A percentile compares a stretch with the other conserved stretches of the same genome.
Evolutionary conservation across 2,888 invertebrate species (phyloP).

Genomic region (Dryococelus australis): DNA sequence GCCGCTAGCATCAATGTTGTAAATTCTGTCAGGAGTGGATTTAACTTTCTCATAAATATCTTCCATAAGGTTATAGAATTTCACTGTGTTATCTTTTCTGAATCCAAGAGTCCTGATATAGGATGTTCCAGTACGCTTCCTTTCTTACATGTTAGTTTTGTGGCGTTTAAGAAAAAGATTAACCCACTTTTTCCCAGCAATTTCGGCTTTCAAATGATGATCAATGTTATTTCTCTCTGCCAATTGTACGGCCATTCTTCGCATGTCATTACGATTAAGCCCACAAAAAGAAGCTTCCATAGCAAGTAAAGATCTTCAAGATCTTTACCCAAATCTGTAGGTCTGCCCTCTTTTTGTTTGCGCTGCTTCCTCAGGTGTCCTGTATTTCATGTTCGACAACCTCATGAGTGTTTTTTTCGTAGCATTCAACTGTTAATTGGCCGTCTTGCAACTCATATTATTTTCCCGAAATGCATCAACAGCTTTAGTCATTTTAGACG

Average conservation of each 20-base stretch:
- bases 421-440: constrained; percentile 36
- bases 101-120: too few relatives aligned
- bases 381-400: constrained; percentile 38
- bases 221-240: constrained; percentile 38
- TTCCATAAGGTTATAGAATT: too few relatives aligned
- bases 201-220: constrained; percentile 34
- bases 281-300: constrained; percentile 39
- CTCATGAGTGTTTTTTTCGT: constrained; percentile 41
- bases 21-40: constrained; percentile 40
- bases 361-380: constrained; percentile 39
- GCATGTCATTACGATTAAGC: constrained; percentile 37
- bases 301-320: constrained; percentile 30
- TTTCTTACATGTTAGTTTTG: constrained; percentile 36
- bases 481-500: too few relatives aligned
- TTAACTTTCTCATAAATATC: constrained; percentile 39
- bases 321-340: constrained; percentile 31
- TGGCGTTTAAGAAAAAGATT: constrained; percentile 36
- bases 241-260: constrained; percentile 35
- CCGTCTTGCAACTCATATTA: constrained; percentile 36
- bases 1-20: constrained; percentile 37
- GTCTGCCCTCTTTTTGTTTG: constrained; percentile 35
- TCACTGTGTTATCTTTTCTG: too few relatives aligned
- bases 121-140: too few relatives aligned
- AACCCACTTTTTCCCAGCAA: constrained; percentile 31
- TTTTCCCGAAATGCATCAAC: constrained; percentile 38